phyloP scores from a whole-genome alignment of 1,140 invertebrate genomes.

The Drosophila rufa region DNA sequence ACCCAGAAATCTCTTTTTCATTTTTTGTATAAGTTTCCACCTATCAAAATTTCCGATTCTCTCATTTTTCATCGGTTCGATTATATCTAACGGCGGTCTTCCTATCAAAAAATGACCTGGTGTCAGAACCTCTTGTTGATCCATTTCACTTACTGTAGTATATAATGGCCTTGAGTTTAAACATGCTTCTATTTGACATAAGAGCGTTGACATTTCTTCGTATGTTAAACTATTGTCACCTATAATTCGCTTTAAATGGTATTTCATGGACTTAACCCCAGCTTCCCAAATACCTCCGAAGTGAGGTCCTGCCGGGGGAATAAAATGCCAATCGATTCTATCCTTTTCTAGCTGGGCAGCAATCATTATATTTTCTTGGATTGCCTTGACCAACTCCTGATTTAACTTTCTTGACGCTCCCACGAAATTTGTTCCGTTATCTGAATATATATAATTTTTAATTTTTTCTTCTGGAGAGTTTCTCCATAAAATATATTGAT shows the following conservation, averaged over 20 bases:
- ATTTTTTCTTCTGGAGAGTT: background rate
- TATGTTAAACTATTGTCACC: too few species aligned
- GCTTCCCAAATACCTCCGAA: background rate
- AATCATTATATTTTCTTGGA: background rate
- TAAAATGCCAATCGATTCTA: background rate
- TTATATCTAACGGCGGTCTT: too few species aligned
- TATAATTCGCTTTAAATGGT: background rate
- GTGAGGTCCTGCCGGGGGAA: background rate
- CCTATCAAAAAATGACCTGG: too few species aligned
- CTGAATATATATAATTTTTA: conserved; percentile 6
- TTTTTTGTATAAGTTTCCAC: too few species aligned
- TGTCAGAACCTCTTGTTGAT: too few species aligned
- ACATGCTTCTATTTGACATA: background rate
- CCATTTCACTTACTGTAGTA: background rate
- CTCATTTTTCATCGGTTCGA: too few species aligned
- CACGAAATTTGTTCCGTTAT: conserved; percentile 8
- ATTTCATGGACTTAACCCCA: background rate
- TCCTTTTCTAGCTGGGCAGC: background rate
- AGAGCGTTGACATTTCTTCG: background rate
- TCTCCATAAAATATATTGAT: too few species aligned
- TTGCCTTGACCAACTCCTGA: background rate
- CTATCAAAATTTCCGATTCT: too few species aligned
- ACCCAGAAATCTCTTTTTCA: too few species aligned
- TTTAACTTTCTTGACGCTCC: background rate
- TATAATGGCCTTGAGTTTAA: background rate